These are phyloP conservation scores for Magallana angulata DNA, from an alignment of 1,140 invertebrate species.

Conservation along the genomic window DNA sequence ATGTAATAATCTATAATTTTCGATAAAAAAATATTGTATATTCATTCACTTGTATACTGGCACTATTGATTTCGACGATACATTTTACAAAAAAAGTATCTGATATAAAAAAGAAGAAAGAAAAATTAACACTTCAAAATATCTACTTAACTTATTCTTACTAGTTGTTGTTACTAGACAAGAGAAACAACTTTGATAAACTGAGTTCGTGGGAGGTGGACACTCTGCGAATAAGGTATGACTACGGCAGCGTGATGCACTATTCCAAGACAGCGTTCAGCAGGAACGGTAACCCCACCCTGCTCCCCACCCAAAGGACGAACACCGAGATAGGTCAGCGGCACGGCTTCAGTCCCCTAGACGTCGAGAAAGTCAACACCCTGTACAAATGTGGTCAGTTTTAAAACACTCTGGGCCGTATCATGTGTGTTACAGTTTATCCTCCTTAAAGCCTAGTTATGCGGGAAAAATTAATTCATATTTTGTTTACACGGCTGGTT, in stretches of 20 bases:
- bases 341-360: constrained; percentile 69
- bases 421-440: too few relatives aligned
- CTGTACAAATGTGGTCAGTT: constrained; percentile 74
- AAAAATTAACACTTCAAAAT: too few relatives aligned
- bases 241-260: constrained; percentile 81
- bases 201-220: constrained; percentile 58
- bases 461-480: too few relatives aligned
- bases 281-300: constrained; percentile 77
- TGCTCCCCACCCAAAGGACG: constrained; percentile 70
- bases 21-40: too few relatives aligned
- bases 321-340: constrained; percentile 74
- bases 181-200: constrained; percentile 67
- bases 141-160: too few relatives aligned
- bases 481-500: too few relatives aligned
- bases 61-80: too few relatives aligned
- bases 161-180: constrained; percentile 51
- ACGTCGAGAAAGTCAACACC: constrained; percentile 72
- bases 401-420: neutral
- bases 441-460: too few relatives aligned
- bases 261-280: constrained; percentile 80
- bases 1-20: too few relatives aligned
- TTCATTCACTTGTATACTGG: too few relatives aligned
- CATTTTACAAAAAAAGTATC: too few relatives aligned
- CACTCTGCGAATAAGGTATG: constrained; percentile 73
- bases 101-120: too few relatives aligned